Percentiles rank a stretch among this genome's conserved stretches.
phyloP scores from a whole-genome alignment of 2,888 invertebrate genomes.

The Hemaris fuciformis region DNA sequence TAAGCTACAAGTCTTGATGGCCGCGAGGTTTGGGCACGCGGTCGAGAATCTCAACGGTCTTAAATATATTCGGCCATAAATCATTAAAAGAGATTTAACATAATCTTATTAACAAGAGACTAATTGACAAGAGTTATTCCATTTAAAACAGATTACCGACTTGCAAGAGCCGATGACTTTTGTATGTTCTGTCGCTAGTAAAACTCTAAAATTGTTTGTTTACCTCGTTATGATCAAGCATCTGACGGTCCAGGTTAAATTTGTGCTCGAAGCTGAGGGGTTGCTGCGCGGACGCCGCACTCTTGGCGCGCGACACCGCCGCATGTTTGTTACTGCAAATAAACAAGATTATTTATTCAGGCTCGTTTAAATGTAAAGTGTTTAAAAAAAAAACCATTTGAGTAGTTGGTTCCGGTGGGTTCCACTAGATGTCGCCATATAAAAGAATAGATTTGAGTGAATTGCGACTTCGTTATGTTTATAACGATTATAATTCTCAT shows the following conservation, averaged over 20 bases:
- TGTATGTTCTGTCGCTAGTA: no score
- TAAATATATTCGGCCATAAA: no score
- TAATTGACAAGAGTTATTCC: no score
- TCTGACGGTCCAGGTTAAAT: slow-evolving; percentile 75
- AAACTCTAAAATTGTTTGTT: slow-evolving; percentile 7
- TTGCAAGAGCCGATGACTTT: no score
- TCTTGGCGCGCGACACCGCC: slow-evolving; percentile 71
- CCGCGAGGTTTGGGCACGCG: no score
- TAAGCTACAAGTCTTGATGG: no score
- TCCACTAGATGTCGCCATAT: neutral
- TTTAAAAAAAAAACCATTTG: neutral
- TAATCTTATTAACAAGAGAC: no score
- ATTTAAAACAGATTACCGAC: no score
- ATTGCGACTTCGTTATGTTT: neutral
- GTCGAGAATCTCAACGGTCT: no score
- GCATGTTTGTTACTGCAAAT: slow-evolving; percentile 59
- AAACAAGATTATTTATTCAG: neutral
- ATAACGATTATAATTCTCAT: no score
- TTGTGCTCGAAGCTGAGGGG: slow-evolving; percentile 79
- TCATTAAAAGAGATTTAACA: no score
- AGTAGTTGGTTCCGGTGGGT: neutral
- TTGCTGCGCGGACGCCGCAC: slow-evolving; percentile 65
- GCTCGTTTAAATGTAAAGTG: no score
- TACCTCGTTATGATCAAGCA: slow-evolving; percentile 73
- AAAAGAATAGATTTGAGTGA: neutral